These are phyloP conservation scores for Ophion costatus DNA, from an alignment of 2,888 invertebrate genomes.

Conservation along the genomic window DNA sequence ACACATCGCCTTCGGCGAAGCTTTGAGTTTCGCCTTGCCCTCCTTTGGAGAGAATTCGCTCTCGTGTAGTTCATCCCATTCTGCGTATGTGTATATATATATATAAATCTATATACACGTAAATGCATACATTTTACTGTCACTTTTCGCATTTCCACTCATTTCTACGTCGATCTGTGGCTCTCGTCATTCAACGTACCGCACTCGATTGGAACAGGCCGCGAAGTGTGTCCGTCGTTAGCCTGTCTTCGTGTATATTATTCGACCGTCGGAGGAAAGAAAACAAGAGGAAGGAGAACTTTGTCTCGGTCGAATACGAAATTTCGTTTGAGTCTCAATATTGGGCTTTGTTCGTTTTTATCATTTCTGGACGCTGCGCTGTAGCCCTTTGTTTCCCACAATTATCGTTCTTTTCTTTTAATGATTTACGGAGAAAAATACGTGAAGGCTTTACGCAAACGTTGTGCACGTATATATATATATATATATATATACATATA, in stretches of 20 bases:
- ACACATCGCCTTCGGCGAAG: slow-evolving; percentile 37
- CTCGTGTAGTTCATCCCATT: slow-evolving; percentile 39
- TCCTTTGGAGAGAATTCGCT: slow-evolving; percentile 26
- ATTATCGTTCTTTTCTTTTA: slow-evolving; percentile 40
- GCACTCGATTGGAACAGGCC: neutral
- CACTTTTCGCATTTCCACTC: slow-evolving; percentile 20
- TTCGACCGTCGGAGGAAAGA: no score
- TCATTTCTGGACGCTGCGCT: neutral
- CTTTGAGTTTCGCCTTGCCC: slow-evolving; percentile 35
- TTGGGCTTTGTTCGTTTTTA: neutral
- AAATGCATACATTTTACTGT: slow-evolving; percentile 10
- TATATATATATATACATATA: neutral
- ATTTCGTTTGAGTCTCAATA: neutral
- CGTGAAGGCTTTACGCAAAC: neutral
- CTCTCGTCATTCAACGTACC: neutral
- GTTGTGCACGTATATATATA: neutral
- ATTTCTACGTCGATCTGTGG: neutral
- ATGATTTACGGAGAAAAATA: slow-evolving; percentile 60
- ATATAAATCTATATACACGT: no score
- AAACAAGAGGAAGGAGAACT: neutral
- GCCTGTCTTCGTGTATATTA: no score
- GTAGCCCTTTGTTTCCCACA: slow-evolving; percentile 52
- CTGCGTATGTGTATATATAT: slow-evolving; percentile 8
- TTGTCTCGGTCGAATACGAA: neutral
- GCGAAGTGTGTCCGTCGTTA: neutral